These are phyloP conservation scores for Stenotaenia linearis DNA, from an alignment of 2,888 invertebrate genomes.

Conservation along the genomic window DNA sequence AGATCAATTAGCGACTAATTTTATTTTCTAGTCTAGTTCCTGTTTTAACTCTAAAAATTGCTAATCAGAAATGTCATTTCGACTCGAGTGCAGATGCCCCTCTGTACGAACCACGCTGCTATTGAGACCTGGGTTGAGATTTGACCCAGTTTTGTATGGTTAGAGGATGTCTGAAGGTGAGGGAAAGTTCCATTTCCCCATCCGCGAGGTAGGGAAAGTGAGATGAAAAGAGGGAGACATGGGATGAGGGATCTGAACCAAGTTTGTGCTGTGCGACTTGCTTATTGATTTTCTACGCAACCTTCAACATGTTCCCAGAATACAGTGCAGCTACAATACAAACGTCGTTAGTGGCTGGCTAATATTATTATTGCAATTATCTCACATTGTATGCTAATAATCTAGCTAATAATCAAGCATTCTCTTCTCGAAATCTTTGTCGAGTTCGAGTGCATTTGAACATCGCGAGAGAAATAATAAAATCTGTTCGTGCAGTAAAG, in stretches of 20 bases:
- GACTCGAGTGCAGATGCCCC: not conserved
- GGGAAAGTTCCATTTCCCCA: not conserved
- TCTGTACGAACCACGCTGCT: not conserved
- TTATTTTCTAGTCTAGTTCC: not conserved
- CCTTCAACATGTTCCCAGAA: not conserved
- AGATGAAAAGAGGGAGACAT: not conserved
- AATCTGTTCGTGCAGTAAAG: not conserved
- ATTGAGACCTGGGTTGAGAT: not conserved
- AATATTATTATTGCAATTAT: no score
- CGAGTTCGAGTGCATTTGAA: not conserved
- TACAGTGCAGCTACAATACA: not conserved
- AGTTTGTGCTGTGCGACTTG: not conserved
- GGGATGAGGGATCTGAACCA: not conserved
- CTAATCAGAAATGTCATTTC: not conserved
- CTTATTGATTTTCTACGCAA: conserved; percentile 1
- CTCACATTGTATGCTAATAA: no score
- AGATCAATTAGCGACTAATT: not conserved
- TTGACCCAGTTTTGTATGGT: conserved; percentile 8
- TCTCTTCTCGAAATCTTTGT: not conserved
- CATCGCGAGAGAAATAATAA: not conserved
- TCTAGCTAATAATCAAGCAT: no score
- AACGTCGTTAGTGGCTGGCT: not conserved
- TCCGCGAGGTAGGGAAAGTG: not conserved
- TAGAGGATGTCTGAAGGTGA: conserved; percentile 26
- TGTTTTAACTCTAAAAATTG: not conserved